phyloP scores from a whole-genome alignment of 1,140 invertebrate genomes.

The Papilio polytes region DNA sequence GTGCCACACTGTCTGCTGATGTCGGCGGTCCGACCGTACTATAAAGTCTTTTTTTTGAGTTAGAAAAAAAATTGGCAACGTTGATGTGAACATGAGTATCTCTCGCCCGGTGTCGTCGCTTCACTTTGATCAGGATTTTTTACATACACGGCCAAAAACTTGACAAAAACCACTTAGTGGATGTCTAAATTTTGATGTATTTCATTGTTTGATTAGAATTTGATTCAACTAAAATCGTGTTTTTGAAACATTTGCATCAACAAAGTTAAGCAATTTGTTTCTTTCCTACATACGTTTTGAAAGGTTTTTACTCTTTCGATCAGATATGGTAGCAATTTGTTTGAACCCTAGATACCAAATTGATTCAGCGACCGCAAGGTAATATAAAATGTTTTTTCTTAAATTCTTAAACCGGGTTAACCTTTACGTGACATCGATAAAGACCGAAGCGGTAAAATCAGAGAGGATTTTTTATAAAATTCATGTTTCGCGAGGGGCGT shows the following conservation, averaged over 20 bases:
- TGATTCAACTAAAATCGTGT: too few species aligned
- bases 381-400: not conserved
- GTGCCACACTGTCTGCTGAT: conserved; percentile 74
- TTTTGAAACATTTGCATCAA: too few species aligned
- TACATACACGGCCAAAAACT: not conserved
- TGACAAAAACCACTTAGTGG: not conserved
- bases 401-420: not conserved
- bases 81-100: conserved; percentile 50
- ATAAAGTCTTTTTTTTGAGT: conserved; percentile 68
- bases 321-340: too few species aligned
- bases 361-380: too few species aligned
- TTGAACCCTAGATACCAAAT: too few species aligned
- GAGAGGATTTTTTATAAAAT: conserved; percentile 59
- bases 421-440: not conserved
- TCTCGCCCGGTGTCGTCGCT: conserved; percentile 49
- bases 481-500: conserved; percentile 63
- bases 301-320: too few species aligned
- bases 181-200: not conserved
- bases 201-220: not conserved
- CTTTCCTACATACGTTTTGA: too few species aligned
- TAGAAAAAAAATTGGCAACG: conserved; percentile 57
- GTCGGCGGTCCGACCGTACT: conserved; percentile 56
- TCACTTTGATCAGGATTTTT: conserved; percentile 47
- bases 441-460: conserved; percentile 45
- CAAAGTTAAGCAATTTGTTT: too few species aligned